Evolutionary conservation across 1,140 invertebrate species (phyloP).

Genomic region (Nephila pilipes): DNA sequence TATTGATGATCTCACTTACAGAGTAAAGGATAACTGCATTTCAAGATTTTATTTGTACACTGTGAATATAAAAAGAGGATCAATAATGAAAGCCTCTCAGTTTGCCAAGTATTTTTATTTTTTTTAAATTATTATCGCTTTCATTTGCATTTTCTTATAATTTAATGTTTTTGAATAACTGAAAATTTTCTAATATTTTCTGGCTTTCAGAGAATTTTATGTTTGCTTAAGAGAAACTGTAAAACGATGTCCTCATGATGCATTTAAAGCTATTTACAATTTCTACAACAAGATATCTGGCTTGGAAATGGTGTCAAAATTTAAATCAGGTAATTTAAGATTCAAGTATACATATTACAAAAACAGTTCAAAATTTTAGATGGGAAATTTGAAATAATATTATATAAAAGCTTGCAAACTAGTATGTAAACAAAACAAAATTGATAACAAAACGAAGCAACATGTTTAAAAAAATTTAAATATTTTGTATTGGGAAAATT

Average conservation of each 20-base stretch:
- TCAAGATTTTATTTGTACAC: not conserved
- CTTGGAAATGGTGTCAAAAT: not conserved
- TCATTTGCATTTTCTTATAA: not conserved
- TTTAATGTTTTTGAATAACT: not conserved
- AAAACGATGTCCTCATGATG: not conserved
- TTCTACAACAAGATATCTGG: not conserved
- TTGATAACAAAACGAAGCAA: no score
- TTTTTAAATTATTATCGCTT: not conserved
- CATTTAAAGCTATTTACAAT: not conserved
- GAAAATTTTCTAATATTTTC: not conserved
- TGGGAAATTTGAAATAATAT: no score
- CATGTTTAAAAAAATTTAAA: no score
- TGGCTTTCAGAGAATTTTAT: not conserved
- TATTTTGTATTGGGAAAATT: no score
- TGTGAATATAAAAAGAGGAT: not conserved
- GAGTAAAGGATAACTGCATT: not conserved
- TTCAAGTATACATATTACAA: no score
- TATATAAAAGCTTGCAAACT: no score
- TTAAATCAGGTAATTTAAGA: not conserved
- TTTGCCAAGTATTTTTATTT: not conserved
- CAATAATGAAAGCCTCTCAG: not conserved
- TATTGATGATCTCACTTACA: not conserved
- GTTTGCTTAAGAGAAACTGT: not conserved
- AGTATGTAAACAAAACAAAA: no score
- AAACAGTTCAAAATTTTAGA: no score